phyloP scores from a whole-genome alignment of 2,113 vertebrate genomes.

The Salvelinus namaycush region DNA sequence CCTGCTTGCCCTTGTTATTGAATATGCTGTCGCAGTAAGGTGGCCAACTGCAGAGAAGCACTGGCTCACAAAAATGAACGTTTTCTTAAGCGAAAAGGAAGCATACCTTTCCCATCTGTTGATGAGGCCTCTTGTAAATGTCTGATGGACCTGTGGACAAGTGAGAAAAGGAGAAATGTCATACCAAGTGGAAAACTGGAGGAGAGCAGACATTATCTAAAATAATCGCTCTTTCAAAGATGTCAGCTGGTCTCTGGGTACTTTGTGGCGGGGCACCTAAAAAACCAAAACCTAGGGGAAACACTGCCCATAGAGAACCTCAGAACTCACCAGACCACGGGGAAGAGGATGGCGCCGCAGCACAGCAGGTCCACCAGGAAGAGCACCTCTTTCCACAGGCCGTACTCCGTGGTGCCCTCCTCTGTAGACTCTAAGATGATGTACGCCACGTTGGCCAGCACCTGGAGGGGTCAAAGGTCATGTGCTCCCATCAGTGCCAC shows the following conservation, averaged over 20 bases:
- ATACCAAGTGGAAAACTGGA: not conserved
- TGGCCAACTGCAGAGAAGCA: not conserved
- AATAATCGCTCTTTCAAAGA: too few relatives aligned
- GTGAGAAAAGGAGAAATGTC: not conserved
- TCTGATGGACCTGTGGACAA: slow-evolving; percentile 80
- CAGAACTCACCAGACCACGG: slow-evolving; percentile 81
- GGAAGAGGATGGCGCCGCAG: slow-evolving; percentile 87
- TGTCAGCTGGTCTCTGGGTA: too few relatives aligned
- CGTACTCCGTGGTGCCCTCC: slow-evolving; percentile 82
- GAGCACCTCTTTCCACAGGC: slow-evolving; percentile 85
- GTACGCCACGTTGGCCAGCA: slow-evolving; percentile 85
- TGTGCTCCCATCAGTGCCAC: not conserved
- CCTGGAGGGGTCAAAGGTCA: slow-evolving; percentile 58
- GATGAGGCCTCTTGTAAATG: slow-evolving; percentile 87
- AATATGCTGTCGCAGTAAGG: too few relatives aligned
- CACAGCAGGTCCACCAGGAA: slow-evolving; percentile 86
- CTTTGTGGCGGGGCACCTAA: too few relatives aligned
- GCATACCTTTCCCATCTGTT: slow-evolving; percentile 86
- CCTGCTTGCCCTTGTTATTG: too few relatives aligned
- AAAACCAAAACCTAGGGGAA: too few relatives aligned
- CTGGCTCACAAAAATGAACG: not conserved
- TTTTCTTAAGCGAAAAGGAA: not conserved
- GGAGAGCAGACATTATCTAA: not conserved
- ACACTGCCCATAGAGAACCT: too few relatives aligned
- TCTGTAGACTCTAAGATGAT: slow-evolving; percentile 89